Base-by-base conservation (phyloP, 2,888 invertebrate species). In the Pemphredon lugubris region DNA sequence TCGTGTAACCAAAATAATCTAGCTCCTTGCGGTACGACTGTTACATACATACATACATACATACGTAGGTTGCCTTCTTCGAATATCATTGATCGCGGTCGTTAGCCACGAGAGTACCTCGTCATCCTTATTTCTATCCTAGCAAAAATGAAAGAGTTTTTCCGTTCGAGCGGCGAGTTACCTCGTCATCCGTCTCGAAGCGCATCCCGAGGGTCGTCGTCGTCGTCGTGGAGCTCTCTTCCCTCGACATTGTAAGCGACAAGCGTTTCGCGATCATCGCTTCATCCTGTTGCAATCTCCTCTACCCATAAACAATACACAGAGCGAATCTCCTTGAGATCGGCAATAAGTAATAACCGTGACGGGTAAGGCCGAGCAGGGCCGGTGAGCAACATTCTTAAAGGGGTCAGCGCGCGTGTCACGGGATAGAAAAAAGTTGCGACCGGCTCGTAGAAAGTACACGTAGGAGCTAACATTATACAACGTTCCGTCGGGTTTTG, bases 281-380 rank as follows among this genome's bases (percentile, higher is more conserved):
- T 69, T 72, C 75, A 67, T 75, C 78, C 69, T 65, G 64, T 65
- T 23, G 69, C 65, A 60, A 67, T 70, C 75, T 75, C 63, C 51
- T 42, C 50, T 55, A 48, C 79, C n/a, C 59, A 77, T 77, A 81
- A 79, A 79, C 79, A 79, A 82, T 82, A 72, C 63, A 40, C 67
- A 65, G 48, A 71, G 74, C 73, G 75, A 77, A 82, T 79, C 77
- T 77, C 73, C 77, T 79, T 75, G 79, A 79, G 77, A 81, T 81
- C 81, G 79, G 73, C 73, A 72, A 82, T 82, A 81, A 81, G 75
- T 82, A 79, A 81, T 77, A 81, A 68, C 73, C 71, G 26, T 81
- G 78, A 77, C 73, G 73, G 73, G 75, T 80, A 72, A 80, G 79
- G 80, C 80, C 75, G 68, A 53, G 69, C 50, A 39, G 39, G 57